phyloP scores from a whole-genome alignment of 2,797 vertebrate genomes.

The Arctocebus calabarensis region DNA sequence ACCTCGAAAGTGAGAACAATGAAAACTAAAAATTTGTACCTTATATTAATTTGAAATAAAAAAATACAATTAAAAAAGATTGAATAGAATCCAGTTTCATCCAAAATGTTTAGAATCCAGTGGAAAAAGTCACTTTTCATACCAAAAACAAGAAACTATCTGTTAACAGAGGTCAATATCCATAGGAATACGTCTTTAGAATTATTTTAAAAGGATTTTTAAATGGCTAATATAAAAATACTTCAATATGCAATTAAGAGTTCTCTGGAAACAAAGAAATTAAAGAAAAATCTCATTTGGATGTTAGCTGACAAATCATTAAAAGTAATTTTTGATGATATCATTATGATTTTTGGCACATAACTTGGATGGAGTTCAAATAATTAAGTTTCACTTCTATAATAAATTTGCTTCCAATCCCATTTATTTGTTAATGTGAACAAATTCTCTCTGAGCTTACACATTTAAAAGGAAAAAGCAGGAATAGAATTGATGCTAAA shows the following conservation, averaged over 20 bases:
- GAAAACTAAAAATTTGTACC: too few relatives aligned
- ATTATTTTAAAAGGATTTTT: constrained; percentile 15
- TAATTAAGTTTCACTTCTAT: constrained; percentile 17
- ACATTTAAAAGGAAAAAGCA: neutral
- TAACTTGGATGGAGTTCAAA: constrained; percentile 44
- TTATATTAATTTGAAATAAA: neutral
- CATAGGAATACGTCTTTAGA: neutral
- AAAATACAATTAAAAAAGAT: neutral
- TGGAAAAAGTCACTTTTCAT: neutral
- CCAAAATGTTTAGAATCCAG: neutral
- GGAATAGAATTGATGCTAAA: constrained; percentile 21
- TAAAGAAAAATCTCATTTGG: constrained; percentile 48
- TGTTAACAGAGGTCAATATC: neutral
- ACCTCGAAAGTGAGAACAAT: too few relatives aligned
- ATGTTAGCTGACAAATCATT: constrained; percentile 50
- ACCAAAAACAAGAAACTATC: neutral
- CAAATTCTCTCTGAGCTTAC: neutral
- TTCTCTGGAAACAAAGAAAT: constrained; percentile 51
- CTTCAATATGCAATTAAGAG: constrained; percentile 48
- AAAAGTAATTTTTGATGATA: constrained; percentile 50
- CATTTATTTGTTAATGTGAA: constrained; percentile 27
- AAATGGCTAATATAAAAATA: neutral
- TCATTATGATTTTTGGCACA: constrained; percentile 5
- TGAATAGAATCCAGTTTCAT: neutral
- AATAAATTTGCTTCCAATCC: neutral